Conservation (phyloP, 2,113 vertebrate species). For the Xenopus laevis region DNA sequence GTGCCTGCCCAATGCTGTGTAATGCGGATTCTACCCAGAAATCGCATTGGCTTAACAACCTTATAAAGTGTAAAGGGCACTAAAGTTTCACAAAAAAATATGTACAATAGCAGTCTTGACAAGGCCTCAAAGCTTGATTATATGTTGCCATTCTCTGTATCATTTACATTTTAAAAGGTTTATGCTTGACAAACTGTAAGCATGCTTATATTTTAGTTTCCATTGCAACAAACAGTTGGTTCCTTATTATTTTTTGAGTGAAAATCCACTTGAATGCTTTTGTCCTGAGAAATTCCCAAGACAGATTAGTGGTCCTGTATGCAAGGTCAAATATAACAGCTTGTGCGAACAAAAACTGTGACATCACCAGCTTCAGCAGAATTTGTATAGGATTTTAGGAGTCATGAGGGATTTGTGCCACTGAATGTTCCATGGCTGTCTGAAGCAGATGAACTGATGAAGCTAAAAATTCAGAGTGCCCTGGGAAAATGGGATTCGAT, state of each 20-base stretch:
- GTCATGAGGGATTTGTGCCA: slow-evolving; percentile 4
- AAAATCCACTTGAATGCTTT: slow-evolving; percentile 2
- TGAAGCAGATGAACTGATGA: slow-evolving; percentile 25
- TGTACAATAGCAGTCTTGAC: too few species aligned
- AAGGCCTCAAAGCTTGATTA: too few species aligned
- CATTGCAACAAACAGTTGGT: background rate
- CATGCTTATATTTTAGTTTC: too few species aligned
- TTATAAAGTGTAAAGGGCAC: too few species aligned
- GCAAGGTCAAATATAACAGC: background rate
- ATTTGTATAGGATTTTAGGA: background rate
- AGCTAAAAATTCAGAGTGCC: slow-evolving; percentile 17
- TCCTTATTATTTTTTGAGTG: background rate
- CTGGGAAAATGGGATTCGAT: slow-evolving; percentile 16
- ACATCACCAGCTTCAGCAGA: slow-evolving; percentile 1
- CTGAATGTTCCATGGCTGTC: slow-evolving; percentile 24
- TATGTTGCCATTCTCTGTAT: too few species aligned
- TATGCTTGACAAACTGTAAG: too few species aligned
- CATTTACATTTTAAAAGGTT: too few species aligned
- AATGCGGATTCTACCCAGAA: too few species aligned
- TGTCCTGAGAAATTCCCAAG: background rate
- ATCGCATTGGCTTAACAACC: too few species aligned
- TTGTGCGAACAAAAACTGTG: slow-evolving; percentile 12
- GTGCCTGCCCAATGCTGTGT: too few species aligned
- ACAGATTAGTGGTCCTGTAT: slow-evolving; percentile 1
- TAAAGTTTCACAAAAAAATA: too few species aligned